phyloP scores from a whole-genome alignment of 1,140 invertebrate species.

The Penaeus vannamei region DNA sequence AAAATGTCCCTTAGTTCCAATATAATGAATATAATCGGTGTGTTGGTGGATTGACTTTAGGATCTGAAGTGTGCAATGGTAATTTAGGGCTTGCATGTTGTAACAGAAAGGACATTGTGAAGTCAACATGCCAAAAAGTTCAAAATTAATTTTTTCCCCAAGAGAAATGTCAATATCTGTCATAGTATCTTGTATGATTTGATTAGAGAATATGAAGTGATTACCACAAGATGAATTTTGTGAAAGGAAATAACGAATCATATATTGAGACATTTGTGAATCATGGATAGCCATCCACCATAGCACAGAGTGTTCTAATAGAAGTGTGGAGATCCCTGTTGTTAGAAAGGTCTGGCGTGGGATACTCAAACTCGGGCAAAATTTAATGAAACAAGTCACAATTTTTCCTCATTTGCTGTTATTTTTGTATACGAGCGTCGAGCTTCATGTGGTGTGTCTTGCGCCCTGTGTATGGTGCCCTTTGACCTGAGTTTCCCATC shows the following conservation, averaged over 20 bases:
- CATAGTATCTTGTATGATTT: no score
- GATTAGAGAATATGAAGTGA: no score
- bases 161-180: no score
- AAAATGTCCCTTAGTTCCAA: not conserved
- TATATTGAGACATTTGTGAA: no score
- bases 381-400: not conserved
- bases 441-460: not conserved
- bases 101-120: no score
- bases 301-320: conserved; percentile 34
- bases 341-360: conserved; percentile 45
- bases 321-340: conserved; percentile 35
- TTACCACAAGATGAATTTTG: no score
- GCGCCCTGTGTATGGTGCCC: conserved; percentile 8
- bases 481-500: conserved; percentile 26
- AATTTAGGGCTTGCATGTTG: not conserved
- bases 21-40: conserved; percentile 16
- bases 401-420: not conserved
- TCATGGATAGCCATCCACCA: conserved; percentile 8
- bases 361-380: conserved; percentile 25
- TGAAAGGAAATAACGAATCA: no score
- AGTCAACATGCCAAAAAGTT: no score
- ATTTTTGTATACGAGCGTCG: not conserved
- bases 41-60: conserved; percentile 28
- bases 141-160: no score
- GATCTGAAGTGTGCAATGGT: not conserved